phyloP scores from a whole-genome alignment of 2,797 vertebrate genomes.

The Harpagifer antarcticus region DNA sequence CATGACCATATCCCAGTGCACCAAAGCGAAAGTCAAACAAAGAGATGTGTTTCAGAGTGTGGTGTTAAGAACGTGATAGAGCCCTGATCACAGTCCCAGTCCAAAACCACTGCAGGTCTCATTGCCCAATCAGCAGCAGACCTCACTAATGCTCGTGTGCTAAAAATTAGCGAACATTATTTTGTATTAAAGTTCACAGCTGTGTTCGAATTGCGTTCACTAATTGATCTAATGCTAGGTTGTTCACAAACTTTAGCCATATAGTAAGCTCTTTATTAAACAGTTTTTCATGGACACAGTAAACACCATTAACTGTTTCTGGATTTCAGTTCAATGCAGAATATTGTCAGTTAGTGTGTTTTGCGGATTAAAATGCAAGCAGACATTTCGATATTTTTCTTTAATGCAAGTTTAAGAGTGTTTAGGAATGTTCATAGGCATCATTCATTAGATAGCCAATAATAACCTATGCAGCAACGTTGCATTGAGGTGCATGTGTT shows the following conservation, averaged over 20 bases:
- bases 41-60: slow-evolving; percentile 8
- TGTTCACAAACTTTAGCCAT: not conserved
- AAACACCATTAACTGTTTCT: not conserved
- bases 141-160: slow-evolving; percentile 30
- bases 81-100: not conserved
- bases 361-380: too few species aligned
- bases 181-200: too few species aligned
- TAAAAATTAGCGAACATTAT: slow-evolving; percentile 27
- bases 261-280: too few species aligned
- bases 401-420: too few species aligned
- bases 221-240: not conserved
- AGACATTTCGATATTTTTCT: too few species aligned
- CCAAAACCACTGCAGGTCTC: slow-evolving; percentile 10
- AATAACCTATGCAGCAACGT: too few species aligned
- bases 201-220: not conserved
- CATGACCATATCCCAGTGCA: not conserved
- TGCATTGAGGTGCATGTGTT: too few species aligned
- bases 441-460: too few species aligned
- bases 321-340: too few species aligned
- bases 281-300: not conserved
- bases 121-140: slow-evolving; percentile 27
- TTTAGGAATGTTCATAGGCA: too few species aligned
- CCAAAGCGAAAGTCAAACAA: not conserved
- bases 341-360: too few species aligned
- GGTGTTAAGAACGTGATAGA: not conserved